These are phyloP conservation scores for Oscheius sp. DNA, from an alignment of 2,888 invertebrate species.

Conservation along the genomic window DNA sequence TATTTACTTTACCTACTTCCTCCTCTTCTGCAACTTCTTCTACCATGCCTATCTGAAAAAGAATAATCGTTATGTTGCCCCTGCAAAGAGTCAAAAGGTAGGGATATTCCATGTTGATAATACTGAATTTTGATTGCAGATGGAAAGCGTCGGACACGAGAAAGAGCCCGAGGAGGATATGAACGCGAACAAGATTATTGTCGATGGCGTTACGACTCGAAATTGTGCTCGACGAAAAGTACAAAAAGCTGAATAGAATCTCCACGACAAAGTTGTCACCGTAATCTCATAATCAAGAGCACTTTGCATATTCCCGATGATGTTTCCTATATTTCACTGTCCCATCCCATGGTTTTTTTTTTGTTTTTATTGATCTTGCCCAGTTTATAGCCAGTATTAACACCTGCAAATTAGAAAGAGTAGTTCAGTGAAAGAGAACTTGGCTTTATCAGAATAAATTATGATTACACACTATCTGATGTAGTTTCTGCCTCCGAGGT, in stretches of 20 bases:
- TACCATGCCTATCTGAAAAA: constrained; percentile 71
- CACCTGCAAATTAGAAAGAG: neutral
- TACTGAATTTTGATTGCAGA: constrained; percentile 1
- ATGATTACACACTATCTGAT: neutral
- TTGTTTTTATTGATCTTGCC: constrained; percentile 24
- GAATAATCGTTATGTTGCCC: constrained; percentile 60
- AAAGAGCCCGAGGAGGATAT: constrained; percentile 50
- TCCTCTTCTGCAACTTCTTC: constrained; percentile 74
- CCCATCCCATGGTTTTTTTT: constrained; percentile 8
- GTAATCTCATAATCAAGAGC: constrained; percentile 15
- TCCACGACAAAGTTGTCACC: neutral
- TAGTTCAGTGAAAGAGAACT: constrained; percentile 2
- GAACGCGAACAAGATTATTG: constrained; percentile 48
- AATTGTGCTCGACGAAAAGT: constrained; percentile 43
- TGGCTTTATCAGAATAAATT: constrained; percentile 19
- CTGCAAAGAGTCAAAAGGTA: constrained; percentile 11
- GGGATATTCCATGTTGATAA: neutral
- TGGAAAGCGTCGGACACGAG: constrained; percentile 14
- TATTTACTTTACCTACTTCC: constrained; percentile 74
- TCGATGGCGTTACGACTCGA: constrained; percentile 39
- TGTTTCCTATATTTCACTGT: constrained; percentile 13
- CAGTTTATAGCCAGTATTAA: neutral
- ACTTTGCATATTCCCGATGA: constrained; percentile 28
- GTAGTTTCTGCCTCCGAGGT: neutral
- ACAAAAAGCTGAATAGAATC: constrained; percentile 48